These are phyloP conservation scores for Rhogogaster chlorosoma DNA, from an alignment of 2,888 invertebrate genomes.

Conservation along the genomic window DNA sequence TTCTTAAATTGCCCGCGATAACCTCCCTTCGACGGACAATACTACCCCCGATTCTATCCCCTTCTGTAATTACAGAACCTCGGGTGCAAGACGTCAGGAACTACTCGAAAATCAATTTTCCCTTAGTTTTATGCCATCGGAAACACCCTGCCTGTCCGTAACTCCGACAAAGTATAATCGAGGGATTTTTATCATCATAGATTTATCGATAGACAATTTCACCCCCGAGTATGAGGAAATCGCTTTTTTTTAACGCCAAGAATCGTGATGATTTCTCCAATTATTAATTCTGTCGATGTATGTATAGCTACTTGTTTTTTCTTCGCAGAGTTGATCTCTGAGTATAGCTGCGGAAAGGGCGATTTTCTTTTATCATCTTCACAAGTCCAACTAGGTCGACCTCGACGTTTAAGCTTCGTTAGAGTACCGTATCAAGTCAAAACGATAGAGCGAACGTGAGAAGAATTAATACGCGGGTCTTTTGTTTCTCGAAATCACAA, in stretches of 20 bases:
- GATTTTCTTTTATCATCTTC: slow-evolving; percentile 42
- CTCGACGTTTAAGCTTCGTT: slow-evolving; percentile 37
- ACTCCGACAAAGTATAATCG: neutral
- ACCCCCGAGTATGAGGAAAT: neutral
- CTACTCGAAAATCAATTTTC: slow-evolving; percentile 12
- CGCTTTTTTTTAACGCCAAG: neutral
- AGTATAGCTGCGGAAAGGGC: neutral
- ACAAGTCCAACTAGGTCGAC: slow-evolving; percentile 9
- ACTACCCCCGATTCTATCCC: slow-evolving; percentile 17
- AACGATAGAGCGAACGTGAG: slow-evolving; percentile 44
- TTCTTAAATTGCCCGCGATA: slow-evolving; percentile 45
- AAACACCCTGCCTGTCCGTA: neutral
- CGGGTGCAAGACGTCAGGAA: slow-evolving; percentile 6
- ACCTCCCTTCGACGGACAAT: slow-evolving; percentile 43
- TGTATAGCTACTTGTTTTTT: neutral
- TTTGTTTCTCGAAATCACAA: slow-evolving; percentile 24
- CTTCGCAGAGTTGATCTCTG: neutral
- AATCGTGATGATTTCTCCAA: neutral
- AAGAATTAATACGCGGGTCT: slow-evolving; percentile 26
- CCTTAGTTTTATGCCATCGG: neutral
- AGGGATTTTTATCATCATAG: no score
- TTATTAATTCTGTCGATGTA: neutral
- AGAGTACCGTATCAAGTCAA: slow-evolving; percentile 42
- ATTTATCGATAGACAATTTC: neutral
- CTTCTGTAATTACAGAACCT: slow-evolving; percentile 15